phyloP scores from a whole-genome alignment of 2,113 vertebrate genomes.

The Tenrec ecaudatus region DNA sequence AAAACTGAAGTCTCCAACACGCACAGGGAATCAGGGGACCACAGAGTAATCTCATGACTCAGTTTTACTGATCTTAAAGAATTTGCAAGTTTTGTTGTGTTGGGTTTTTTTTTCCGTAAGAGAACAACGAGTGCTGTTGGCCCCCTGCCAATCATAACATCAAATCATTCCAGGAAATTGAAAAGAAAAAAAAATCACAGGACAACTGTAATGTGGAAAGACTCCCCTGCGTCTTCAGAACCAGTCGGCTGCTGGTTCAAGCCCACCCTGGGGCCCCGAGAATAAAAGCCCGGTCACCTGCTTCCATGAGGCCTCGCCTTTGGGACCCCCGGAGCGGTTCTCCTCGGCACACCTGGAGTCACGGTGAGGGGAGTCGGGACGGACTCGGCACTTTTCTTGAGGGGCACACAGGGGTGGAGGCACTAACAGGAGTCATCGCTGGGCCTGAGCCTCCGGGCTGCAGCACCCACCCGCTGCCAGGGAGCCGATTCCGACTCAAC shows the following conservation, averaged over 20 bases:
- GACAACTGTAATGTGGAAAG: neutral
- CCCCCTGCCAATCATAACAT: neutral
- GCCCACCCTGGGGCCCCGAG: neutral
- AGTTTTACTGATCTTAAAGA: neutral
- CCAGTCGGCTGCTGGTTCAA: neutral
- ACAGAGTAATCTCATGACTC: neutral
- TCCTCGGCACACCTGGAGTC: neutral
- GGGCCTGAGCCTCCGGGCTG: neutral
- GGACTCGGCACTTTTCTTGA: neutral
- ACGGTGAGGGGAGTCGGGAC: neutral
- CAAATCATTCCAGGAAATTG: neutral
- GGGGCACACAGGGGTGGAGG: neutral
- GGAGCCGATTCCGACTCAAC: no score
- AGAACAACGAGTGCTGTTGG: neutral
- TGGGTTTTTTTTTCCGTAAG: neutral
- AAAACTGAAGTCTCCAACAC: no score
- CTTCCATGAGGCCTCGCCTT: neutral
- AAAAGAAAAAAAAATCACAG: neutral
- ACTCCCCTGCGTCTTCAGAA: neutral
- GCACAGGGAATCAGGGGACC: no score
- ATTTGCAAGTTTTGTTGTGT: neutral
- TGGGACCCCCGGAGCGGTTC: neutral
- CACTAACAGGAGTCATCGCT: neutral
- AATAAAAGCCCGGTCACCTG: neutral
- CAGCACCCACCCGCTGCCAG: no score